Base-by-base conservation (phyloP, 1,140 invertebrate species). In the Hestina assimilis region DNA sequence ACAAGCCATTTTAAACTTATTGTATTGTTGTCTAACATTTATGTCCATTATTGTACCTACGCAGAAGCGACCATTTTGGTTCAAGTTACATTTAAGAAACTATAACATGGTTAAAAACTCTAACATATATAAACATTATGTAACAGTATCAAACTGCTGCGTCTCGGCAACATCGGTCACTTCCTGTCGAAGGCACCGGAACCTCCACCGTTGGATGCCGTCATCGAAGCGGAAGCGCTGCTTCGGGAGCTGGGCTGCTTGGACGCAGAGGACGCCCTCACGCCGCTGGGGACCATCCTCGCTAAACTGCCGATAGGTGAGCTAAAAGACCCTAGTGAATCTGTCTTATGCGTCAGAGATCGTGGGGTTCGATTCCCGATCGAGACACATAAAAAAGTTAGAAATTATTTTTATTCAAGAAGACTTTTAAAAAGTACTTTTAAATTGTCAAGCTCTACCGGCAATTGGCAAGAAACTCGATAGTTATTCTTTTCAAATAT, bases 131-230 rank as follows among this genome's bases (percentile, higher is more conserved):
- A 21, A 33, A 20, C 1, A 2, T 48, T 12, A 15, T 40, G 23
- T 50, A 11, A 15, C 72, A 89, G 87, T 42, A 89, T 89, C 14
- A 96, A 98, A 83, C 84, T 98, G 1, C 89, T 99, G n/a, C 91
- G 95, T 43, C 87, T 99, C 2, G 97, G 97, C 46, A 92, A 92
- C 19, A 97, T 99, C 75, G 94, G 95, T 2, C 95, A 97, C 75
- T 99, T 99, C 82, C 89, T 99, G 6, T 95, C 94, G 7, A 98
- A 98, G 89, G 97, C 97, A 0, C 94, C 98, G 29, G 95, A 98
- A 79, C 96, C 97, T 0, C 97, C 97, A 28, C 97, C 97, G 8
- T 92, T 98, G 63, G 96, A 98, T 83, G 96, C 97, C 31, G 95
- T 99, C 0, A 96, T 98, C 53, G 95, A 97, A 83, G 96, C 97